Evolutionary conservation across 64 coral and sea anemone genomes (phyloP).

Genomic region (Pachyseris speciosa): DNA sequence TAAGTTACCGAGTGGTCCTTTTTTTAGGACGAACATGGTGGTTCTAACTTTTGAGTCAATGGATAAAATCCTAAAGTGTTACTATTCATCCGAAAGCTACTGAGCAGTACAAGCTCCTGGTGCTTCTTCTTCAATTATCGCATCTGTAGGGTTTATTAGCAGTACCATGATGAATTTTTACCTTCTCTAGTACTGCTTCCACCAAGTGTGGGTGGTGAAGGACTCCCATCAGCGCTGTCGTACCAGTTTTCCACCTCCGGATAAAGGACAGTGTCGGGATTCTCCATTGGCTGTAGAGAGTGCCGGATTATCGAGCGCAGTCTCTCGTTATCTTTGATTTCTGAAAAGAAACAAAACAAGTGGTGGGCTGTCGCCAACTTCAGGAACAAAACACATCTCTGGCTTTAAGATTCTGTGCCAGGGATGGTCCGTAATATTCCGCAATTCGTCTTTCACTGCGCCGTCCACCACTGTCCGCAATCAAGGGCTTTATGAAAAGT

Average conservation of each 20-base stretch:
- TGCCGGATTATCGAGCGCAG: slow-evolving; percentile 85
- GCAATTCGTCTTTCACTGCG: too few relatives aligned
- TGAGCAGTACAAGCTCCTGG: not conserved
- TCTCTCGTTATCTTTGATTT: slow-evolving; percentile 80
- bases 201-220: not conserved
- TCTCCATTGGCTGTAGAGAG: slow-evolving; percentile 88
- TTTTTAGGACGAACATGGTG: not conserved
- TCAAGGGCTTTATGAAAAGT: too few relatives aligned
- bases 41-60: not conserved
- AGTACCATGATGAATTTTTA: slow-evolving; percentile 24
- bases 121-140: not conserved
- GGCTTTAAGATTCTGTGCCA: too few relatives aligned
- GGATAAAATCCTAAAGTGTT: slow-evolving; percentile 1
- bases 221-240: not conserved
- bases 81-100: slow-evolving; percentile 7
- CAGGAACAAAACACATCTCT: too few relatives aligned
- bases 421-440: too few relatives aligned
- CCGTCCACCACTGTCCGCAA: too few relatives aligned
- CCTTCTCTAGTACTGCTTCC: not conserved
- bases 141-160: not conserved
- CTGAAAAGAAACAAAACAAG: slow-evolving; percentile 27
- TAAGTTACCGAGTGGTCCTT: not conserved
- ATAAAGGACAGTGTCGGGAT: slow-evolving; percentile 76
- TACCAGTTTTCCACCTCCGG: slow-evolving; percentile 22
- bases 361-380: too few relatives aligned